These are phyloP conservation scores for Sebastes variabilis DNA, from an alignment of 2,797 vertebrate species.

Conservation along the genomic window DNA sequence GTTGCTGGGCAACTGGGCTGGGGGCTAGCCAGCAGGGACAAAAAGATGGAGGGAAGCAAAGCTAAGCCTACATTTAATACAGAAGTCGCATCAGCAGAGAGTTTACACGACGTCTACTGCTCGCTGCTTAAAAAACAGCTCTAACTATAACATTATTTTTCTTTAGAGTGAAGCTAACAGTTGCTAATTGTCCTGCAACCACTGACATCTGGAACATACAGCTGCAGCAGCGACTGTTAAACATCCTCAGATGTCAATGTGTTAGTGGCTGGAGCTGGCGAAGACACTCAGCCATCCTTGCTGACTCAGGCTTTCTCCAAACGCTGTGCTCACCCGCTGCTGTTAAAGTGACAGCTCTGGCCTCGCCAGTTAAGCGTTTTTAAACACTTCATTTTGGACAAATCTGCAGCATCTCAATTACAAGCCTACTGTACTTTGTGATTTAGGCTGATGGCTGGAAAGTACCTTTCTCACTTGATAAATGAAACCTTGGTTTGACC, in stretches of 20 bases:
- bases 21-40: neutral
- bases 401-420: neutral
- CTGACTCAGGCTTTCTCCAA: neutral
- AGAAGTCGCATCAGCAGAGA: neutral
- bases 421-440: neutral
- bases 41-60: neutral
- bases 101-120: neutral
- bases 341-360: neutral
- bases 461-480: slow-evolving; percentile 4
- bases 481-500: neutral
- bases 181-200: neutral
- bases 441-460: slow-evolving; percentile 9
- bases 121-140: neutral
- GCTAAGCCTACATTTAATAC: neutral
- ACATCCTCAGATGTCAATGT: neutral
- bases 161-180: neutral
- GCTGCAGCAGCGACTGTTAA: neutral
- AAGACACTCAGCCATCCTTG: neutral
- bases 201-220: neutral
- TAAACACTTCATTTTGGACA: neutral
- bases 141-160: neutral
- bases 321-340: neutral
- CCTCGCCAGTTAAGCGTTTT: neutral
- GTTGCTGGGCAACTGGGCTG: slow-evolving; percentile 38
- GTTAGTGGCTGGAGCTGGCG: neutral